Conservation (phyloP, 2,113 vertebrate species). For the Xiphophorus hellerii region DNA sequence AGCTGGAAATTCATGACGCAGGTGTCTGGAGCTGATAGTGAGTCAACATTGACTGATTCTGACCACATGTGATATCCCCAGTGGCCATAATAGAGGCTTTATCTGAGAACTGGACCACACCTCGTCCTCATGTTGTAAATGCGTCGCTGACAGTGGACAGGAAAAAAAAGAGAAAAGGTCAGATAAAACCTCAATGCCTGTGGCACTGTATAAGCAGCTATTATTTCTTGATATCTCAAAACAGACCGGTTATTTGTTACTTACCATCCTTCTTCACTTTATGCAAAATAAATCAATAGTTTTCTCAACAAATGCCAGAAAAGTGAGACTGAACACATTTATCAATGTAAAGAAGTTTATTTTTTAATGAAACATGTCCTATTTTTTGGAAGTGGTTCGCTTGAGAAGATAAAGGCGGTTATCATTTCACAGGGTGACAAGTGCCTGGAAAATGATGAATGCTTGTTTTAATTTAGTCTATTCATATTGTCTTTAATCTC, state of each 20-base stretch:
- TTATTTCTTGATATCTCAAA: neutral
- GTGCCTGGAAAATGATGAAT: no score
- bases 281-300: neutral
- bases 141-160: neutral
- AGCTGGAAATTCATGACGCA: constrained; percentile 40
- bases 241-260: neutral
- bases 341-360: no score
- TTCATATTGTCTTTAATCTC: no score
- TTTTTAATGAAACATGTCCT: no score
- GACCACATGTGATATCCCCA: constrained; percentile 26
- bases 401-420: no score
- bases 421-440: no score
- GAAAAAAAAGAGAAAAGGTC: neutral
- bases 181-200: neutral
- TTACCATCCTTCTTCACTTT: neutral
- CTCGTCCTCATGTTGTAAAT: constrained; percentile 3
- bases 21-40: constrained; percentile 22
- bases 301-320: neutral
- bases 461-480: no score
- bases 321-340: no score
- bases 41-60: constrained; percentile 13
- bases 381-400: no score
- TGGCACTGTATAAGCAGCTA: neutral
- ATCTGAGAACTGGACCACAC: constrained; percentile 13
- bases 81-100: neutral